Base-by-base conservation (phyloP, 2,888 invertebrate species). In the Chrysomela aeneicollis region DNA sequence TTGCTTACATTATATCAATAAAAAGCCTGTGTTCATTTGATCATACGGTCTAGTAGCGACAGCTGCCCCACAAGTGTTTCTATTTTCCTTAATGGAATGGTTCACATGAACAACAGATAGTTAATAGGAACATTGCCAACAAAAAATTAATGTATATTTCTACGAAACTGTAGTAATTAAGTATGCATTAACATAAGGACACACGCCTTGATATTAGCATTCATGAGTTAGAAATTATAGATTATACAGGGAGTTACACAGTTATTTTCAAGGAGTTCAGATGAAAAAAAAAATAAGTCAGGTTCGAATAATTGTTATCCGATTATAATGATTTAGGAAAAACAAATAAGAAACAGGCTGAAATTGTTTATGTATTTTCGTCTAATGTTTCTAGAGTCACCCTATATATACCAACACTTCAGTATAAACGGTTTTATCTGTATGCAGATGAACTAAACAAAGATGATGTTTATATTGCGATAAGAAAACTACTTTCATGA, bases 21-120 rank as follows among this genome's bases (percentile, higher is more conserved):
- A 42, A n/a, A 42, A 15, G 42, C 4, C 42, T 42, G 42, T 42
- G 42, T 42, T 42, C 42, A 15, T 42, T 42, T 42, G 42, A 42
- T 42, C 42, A 42, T 42, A n/a, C 42, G 15, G 42, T 42, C 42
- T 42, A 42, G 42, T 15, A 42, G 6, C 26, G 26, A 15, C 42
- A 42, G n/a, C 42, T 42, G 42, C 15, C 42, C n/a, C 15, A 15
- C 42, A 42, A 15, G 15, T 42, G 42, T 42, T 42, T 42, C 42
- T 42, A 42, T 42, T 42, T 42, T 6, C 42, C n/a, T 15, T 15
- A 15, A 42, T 42, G 42, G 8, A 42, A 42, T 42, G 3, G 42
- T 42, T 42, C 42, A 42, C 42, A 42, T 42, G 42, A 15, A 12
- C 42, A 42, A 2, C 12, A 42, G 42, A 26, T 26, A 8, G 42